Base-by-base conservation (phyloP, 2,888 invertebrate genomes). In the Crocallis elinguaria region DNA sequence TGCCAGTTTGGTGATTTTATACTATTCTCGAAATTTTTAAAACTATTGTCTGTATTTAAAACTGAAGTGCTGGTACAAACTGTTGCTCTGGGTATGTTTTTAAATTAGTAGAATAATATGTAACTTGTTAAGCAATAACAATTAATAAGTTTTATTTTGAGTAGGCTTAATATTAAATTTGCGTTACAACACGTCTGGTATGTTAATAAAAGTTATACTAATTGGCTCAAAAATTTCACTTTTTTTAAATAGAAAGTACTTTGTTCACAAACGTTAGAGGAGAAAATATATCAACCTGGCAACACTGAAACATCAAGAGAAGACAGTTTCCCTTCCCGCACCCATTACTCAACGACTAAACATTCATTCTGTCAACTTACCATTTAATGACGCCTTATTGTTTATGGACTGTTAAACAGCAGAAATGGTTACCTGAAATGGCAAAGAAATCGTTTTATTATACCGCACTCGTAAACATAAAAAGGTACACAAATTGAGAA, bases 341-440 rank as follows among this genome's bases (percentile, higher is more conserved):
- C 53, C 62, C 67, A 68, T 69, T 58, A 63, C 62, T 67, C 67
- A 61, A 39, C 55, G 55, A 59, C 57, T 67, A 55, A 64, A 54
- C 44, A 46, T 51, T 60, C 39, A 44, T 14, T n/a, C 60, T 60
- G 67, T 68, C 67, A 68, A 75, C 85, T 83, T 74, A 86, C 86
- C 84, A 75, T 80, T 76, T 74, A 78, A 76, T 68, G 69, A 71
- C 65, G 66, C 62, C 64, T 69, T 69, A 71, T 69, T 71, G 66
- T 75, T 72, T 69, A 77, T 71, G 72, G 63, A 64, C 69, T 67
- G 73, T 75, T 73, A 64, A 67, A 59, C 74, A 71, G 71, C 73
- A 70, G 67, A 62, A 73, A 77, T 75, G 67, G 68, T 82, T 87
- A 88, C 88, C 88, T 88, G 88, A 69, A 84, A 87, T 77, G 68